Evolutionary conservation across 1,140 invertebrate species (phyloP).

Genomic region (Trachymyrmex cornetzi): DNA sequence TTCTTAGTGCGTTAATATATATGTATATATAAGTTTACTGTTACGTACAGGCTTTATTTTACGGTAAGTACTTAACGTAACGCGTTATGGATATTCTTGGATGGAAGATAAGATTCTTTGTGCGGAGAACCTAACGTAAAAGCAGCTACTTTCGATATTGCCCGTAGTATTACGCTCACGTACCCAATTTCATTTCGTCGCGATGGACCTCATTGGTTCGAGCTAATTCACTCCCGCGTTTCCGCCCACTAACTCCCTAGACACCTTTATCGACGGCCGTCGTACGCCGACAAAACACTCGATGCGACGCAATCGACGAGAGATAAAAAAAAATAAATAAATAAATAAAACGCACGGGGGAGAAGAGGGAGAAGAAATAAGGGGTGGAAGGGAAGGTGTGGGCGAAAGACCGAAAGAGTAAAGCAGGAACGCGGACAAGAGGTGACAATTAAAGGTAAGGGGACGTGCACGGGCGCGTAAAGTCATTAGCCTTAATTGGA

Average conservation of each 20-base stretch:
- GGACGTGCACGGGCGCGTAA: slow-evolving; percentile 72
- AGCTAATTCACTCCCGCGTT: slow-evolving; percentile 58
- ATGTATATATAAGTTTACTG: too few species aligned
- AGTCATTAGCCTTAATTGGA: slow-evolving; percentile 77
- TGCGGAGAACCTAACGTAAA: neutral
- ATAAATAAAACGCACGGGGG: neutral
- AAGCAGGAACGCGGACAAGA: slow-evolving; percentile 57
- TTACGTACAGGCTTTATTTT: too few species aligned
- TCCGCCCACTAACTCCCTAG: slow-evolving; percentile 59
- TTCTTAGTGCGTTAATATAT: too few species aligned
- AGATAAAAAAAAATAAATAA: slow-evolving; percentile 23
- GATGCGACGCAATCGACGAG: slow-evolving; percentile 43
- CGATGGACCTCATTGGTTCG: slow-evolving; percentile 55
- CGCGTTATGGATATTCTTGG: too few species aligned
- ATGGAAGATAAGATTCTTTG: too few species aligned
- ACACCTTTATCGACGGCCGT: slow-evolving; percentile 49
- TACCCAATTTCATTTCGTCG: slow-evolving; percentile 63
- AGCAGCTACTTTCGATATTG: slow-evolving; percentile 38
- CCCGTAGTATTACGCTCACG: slow-evolving; percentile 52
- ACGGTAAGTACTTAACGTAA: too few species aligned
- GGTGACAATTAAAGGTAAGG: slow-evolving; percentile 75
- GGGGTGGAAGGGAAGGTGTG: neutral
- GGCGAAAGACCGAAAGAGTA: slow-evolving; percentile 42
- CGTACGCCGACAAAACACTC: slow-evolving; percentile 28
- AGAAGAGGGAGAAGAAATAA: neutral